A percentile compares a stretch with the other conserved stretches of the same genome.
Conservation (phyloP, 2,113 vertebrate species). For the Peromyscus polionotus region DNA sequence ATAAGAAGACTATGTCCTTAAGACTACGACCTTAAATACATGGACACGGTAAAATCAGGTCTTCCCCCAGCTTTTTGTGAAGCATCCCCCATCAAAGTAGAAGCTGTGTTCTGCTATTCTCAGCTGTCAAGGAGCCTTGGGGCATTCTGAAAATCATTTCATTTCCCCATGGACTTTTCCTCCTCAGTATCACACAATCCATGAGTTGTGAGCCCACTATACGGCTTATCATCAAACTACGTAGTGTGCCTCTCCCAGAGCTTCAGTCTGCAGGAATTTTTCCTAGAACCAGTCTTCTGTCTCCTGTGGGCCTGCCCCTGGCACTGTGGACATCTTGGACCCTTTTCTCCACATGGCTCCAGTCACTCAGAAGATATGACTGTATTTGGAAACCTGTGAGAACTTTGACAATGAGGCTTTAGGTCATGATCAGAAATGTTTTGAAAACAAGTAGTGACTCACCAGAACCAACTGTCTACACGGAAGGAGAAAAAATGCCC, state of each 20-base stretch:
- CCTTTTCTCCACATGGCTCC: background rate
- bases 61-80: background rate
- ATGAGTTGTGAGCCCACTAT: background rate
- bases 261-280: background rate
- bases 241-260: rapidly evolving
- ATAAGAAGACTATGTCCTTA: background rate
- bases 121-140: background rate
- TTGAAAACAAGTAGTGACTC: constrained; percentile 30
- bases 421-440: constrained; percentile 18
- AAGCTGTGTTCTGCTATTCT: background rate
- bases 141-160: background rate
- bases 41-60: background rate
- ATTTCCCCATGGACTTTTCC: background rate
- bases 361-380: background rate
- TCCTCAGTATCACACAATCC: background rate
- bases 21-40: background rate
- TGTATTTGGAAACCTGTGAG: background rate
- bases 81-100: background rate
- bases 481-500: constrained; percentile 28
- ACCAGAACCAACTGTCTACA: constrained; percentile 7
- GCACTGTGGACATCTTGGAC: background rate
- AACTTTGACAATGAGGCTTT: constrained; percentile 8
- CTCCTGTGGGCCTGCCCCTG: background rate
- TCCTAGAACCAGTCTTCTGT: background rate
- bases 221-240: rapidly evolving